A percentile compares a stretch with the other conserved stretches of the same genome.
Conservation (phyloP, 2,888 invertebrate genomes). For the Chamaedrilus cognettii region DNA sequence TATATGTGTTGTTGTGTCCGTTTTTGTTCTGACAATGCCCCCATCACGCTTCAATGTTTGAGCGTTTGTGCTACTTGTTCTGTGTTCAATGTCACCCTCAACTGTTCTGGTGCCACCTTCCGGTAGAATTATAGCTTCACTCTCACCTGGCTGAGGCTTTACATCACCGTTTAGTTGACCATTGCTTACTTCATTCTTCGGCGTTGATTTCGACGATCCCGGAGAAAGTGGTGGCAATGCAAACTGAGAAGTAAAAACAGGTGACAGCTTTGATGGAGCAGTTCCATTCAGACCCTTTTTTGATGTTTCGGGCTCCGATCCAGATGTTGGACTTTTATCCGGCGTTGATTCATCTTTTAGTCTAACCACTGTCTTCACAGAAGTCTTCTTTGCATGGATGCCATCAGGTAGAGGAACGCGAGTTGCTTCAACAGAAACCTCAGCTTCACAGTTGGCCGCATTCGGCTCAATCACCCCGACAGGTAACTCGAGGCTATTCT, state of each 20-base stretch:
- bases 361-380: slow-evolving; percentile 4
- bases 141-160: background rate
- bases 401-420: slow-evolving; percentile 8
- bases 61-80: background rate
- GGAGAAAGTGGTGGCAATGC: background rate
- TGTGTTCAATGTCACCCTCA: slow-evolving; percentile 3
- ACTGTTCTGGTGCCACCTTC: slow-evolving; percentile 1
- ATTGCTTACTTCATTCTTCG: background rate
- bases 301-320: background rate
- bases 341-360: slow-evolving; percentile 6
- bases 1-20: background rate
- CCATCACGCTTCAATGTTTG: background rate
- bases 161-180: background rate
- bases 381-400: slow-evolving; percentile 14
- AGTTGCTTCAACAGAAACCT: slow-evolving; percentile 7
- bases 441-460: slow-evolving; percentile 7
- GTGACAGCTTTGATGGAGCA: background rate
- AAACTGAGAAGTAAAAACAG: background rate
- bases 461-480: slow-evolving; percentile 14
- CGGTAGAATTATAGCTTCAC: background rate
- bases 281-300: background rate
- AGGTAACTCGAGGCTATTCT: slow-evolving; percentile 11
- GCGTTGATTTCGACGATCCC: background rate
- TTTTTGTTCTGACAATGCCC: background rate
- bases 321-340: too few species aligned